These are phyloP conservation scores for Moxostoma hubbsi DNA, from an alignment of 2,797 vertebrate genomes.

Conservation along the genomic window DNA sequence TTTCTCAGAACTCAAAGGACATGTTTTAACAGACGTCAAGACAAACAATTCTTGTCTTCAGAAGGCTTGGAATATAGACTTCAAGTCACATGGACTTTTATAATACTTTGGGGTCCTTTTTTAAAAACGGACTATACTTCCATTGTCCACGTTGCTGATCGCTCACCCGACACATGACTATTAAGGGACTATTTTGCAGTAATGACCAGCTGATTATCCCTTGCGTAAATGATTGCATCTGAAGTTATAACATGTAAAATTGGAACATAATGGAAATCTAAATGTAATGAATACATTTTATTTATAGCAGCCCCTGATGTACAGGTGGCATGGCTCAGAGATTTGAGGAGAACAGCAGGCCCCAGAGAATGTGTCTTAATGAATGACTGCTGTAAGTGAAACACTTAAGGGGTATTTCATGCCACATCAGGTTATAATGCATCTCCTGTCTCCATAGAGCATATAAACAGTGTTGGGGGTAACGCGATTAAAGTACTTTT, in stretches of 20 bases:
- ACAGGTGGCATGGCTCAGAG: neutral
- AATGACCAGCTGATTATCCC: too few relatives aligned
- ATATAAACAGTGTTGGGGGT: neutral
- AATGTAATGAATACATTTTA: neutral
- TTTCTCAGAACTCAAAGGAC: too few relatives aligned
- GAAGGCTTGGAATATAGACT: too few relatives aligned
- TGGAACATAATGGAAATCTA: neutral
- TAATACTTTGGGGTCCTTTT: too few relatives aligned
- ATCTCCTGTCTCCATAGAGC: neutral
- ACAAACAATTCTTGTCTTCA: too few relatives aligned
- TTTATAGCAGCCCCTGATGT: conserved; percentile 16
- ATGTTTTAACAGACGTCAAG: too few relatives aligned
- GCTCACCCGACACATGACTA: too few relatives aligned
- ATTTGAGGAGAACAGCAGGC: neutral
- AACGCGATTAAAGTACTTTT: neutral
- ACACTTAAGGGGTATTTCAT: conserved; percentile 1
- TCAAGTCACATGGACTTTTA: too few relatives aligned
- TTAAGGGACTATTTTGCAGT: too few relatives aligned
- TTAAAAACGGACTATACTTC: too few relatives aligned
- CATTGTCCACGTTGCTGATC: too few relatives aligned
- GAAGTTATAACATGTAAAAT: neutral
- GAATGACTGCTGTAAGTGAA: conserved; percentile 4
- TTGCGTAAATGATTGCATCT: neutral
- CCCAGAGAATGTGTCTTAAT: conserved; percentile 15
- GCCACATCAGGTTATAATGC: conserved; percentile 18